A percentile compares a stretch with the other conserved stretches of the same genome.
Evolutionary conservation across 2,888 invertebrate genomes (phyloP).

Genomic region (Trissolcus brochymenae): DNA sequence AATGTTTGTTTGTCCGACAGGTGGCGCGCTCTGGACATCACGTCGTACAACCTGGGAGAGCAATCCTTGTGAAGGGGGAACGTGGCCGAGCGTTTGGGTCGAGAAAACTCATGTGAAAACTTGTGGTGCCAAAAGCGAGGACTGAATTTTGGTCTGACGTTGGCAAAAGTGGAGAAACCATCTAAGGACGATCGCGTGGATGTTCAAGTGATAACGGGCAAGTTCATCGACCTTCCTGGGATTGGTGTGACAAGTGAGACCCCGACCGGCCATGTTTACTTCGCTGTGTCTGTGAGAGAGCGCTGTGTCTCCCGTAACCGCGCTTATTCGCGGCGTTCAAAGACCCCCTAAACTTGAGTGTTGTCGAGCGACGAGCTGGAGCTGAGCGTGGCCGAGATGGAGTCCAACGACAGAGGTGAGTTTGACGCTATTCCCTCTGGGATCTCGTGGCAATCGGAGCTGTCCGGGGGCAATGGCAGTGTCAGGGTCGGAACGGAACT

Average conservation of each 20-base stretch:
- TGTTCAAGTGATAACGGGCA: not conserved
- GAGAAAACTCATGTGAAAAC: constrained; percentile 19
- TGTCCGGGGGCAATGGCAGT: constrained; percentile 79
- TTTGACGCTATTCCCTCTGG: constrained; percentile 58
- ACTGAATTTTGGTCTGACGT: not conserved
- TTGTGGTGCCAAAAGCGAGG: not conserved
- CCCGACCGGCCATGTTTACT: constrained; percentile 75
- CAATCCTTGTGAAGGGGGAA: constrained; percentile 43
- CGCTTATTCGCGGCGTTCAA: constrained; percentile 58
- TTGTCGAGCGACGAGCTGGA: constrained; percentile 30
- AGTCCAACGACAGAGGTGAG: constrained; percentile 75
- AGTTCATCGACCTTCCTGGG: constrained; percentile 73
- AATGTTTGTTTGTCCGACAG: constrained; percentile 19
- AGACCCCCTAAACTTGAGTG: constrained; percentile 15
- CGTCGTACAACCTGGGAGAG: constrained; percentile 17
- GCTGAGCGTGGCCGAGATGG: constrained; percentile 63
- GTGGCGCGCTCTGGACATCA: constrained; percentile 52
- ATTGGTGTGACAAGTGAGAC: constrained; percentile 67
- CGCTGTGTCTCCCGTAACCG: constrained; percentile 60
- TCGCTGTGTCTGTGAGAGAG: constrained; percentile 68
- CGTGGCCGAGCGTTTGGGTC: constrained; percentile 64
- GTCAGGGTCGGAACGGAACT: constrained; percentile 80
- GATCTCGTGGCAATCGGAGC: constrained; percentile 73
- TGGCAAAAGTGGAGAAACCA: not conserved
- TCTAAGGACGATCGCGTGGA: not conserved